phyloP scores from a whole-genome alignment of 2,888 invertebrate species.

The Campaea margaritaria region DNA sequence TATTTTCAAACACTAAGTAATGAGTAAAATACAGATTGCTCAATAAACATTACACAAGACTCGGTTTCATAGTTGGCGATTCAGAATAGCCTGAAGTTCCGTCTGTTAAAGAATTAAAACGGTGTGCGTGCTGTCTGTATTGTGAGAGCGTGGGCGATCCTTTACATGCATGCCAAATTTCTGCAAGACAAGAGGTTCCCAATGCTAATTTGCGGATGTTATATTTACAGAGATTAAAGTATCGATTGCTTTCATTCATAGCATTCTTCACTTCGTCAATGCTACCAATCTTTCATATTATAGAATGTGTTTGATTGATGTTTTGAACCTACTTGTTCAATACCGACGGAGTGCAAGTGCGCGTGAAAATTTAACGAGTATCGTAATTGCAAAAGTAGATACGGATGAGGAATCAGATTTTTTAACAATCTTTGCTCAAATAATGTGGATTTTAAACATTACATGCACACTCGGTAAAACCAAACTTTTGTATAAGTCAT shows the following conservation, averaged over 20 bases:
- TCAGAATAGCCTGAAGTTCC: slow-evolving; percentile 18
- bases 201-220: slow-evolving; percentile 20
- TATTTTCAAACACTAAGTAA: slow-evolving; percentile 28
- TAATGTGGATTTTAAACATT: slow-evolving; percentile 4
- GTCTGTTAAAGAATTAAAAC: slow-evolving; percentile 21
- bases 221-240: slow-evolving; percentile 5
- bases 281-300: neutral
- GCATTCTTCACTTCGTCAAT: neutral
- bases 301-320: slow-evolving; percentile 7
- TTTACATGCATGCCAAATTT: slow-evolving; percentile 14
- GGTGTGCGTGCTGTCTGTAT: slow-evolving; percentile 8
- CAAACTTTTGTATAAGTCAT: neutral
- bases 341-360: slow-evolving; percentile 58
- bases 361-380: slow-evolving; percentile 68
- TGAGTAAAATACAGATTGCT: slow-evolving; percentile 35
- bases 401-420: slow-evolving; percentile 27
- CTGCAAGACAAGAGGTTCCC: slow-evolving; percentile 15
- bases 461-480: slow-evolving; percentile 4
- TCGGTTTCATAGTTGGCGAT: neutral
- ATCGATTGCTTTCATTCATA: neutral
- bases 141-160: slow-evolving; percentile 27
- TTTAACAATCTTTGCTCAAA: slow-evolving; percentile 7
- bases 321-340: slow-evolving; percentile 49
- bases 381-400: slow-evolving; percentile 34
- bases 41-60: slow-evolving; percentile 29